Evolutionary conservation across 2,888 invertebrate genomes (phyloP).

Genomic region (Hydriomena furcata): DNA sequence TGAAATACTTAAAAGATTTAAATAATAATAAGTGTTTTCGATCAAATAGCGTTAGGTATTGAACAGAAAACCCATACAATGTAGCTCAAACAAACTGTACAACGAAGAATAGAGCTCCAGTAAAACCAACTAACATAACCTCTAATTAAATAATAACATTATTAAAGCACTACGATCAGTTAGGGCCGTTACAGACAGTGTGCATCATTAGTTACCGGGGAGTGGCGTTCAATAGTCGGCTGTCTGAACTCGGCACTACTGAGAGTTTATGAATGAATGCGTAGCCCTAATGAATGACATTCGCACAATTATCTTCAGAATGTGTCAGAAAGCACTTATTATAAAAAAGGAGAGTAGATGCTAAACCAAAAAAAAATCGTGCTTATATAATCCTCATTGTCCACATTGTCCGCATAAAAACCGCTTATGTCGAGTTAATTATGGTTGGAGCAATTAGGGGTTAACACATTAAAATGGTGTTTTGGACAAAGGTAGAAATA

Average conservation of each 20-base stretch:
- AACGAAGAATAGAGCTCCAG: no score
- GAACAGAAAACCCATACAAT: no score
- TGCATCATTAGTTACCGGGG: slow-evolving; percentile 57
- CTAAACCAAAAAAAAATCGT: background rate
- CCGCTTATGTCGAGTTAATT: no score
- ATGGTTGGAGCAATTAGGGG: no score
- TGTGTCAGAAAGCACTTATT: slow-evolving; percentile 4
- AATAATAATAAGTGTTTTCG: no score
- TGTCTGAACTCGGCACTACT: slow-evolving; percentile 42
- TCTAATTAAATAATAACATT: slow-evolving; percentile 22
- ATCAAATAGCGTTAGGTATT: no score
- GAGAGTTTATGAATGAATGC: slow-evolving; percentile 61
- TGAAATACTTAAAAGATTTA: no score
- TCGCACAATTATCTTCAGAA: slow-evolving; percentile 16
- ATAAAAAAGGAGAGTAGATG: background rate
- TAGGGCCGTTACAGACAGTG: slow-evolving; percentile 43
- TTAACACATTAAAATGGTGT: no score
- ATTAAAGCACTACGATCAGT: slow-evolving; percentile 51
- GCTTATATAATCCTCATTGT: no score
- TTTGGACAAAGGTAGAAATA: no score
- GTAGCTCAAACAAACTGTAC: no score
- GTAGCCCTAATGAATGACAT: slow-evolving; percentile 47
- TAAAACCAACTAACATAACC: background rate
- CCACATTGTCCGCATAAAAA: no score
- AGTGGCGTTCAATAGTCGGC: slow-evolving; percentile 66